A percentile compares a stretch with the other conserved stretches of the same genome.
These are phyloP conservation scores for Drosophila engyochracea DNA, from an alignment of 2,888 invertebrate genomes.

Conservation along the genomic window DNA sequence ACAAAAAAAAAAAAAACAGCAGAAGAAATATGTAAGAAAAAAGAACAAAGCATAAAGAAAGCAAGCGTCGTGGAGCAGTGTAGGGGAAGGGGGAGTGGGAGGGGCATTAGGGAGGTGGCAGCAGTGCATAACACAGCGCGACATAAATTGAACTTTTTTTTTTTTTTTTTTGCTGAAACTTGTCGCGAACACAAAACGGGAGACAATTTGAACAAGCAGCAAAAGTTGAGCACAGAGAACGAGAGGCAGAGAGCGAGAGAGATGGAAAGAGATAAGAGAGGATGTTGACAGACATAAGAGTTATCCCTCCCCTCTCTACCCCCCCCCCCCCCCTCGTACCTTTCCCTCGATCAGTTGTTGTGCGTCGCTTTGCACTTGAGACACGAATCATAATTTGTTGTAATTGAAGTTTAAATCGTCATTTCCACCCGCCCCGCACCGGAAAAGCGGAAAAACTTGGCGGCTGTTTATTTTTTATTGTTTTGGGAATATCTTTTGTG, in stretches of 20 bases:
- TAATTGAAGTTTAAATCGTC: constrained; percentile 73
- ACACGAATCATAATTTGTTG: constrained; percentile 73
- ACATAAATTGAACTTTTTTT: constrained; percentile 80
- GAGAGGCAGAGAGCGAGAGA: neutral
- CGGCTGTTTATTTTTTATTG: constrained; percentile 23
- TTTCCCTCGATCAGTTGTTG: constrained; percentile 3
- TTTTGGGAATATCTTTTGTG: constrained; percentile 34
- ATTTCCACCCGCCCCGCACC: neutral
- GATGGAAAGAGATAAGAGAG: neutral
- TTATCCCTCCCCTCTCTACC: neutral
- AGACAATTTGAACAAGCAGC: constrained; percentile 19
- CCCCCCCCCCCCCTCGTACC: neutral
- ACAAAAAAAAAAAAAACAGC: constrained; percentile 10
- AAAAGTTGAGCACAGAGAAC: neutral
- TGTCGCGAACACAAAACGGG: constrained; percentile 46
- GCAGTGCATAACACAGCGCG: constrained; percentile 69
- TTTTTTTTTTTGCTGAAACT: constrained; percentile 73
- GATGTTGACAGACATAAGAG: constrained; percentile 9
- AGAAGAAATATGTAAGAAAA: constrained; percentile 18
- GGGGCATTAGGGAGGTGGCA: neutral
- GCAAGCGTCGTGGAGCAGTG: constrained; percentile 32
- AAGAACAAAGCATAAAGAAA: constrained; percentile 68
- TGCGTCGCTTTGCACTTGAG: constrained; percentile 52
- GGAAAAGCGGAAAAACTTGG: constrained; percentile 25
- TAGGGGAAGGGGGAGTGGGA: neutral